Base-by-base conservation (phyloP, 2,797 vertebrate species). In the Siniperca scherzeri region DNA sequence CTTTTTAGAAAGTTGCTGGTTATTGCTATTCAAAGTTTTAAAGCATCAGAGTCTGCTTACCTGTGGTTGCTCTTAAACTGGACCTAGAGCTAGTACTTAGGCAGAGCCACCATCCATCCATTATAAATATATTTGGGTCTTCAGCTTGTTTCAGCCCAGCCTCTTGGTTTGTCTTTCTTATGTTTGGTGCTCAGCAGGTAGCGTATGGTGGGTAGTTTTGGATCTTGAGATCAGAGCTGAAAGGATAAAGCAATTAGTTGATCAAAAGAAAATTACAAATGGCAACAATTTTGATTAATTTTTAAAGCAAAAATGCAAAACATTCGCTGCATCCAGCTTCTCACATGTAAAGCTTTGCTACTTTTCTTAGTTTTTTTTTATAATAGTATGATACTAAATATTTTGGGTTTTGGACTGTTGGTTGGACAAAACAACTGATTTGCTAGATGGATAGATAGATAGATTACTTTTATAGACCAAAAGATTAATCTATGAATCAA, bases 121-220 rank as follows among this genome's bases (percentile, higher is more conserved):
- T 52, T 53, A 62, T 4, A 53, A 52, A 71, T 25, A 60, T 60
- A 59, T 67, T 56, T 64, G 3, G 56, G 22, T 42, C 8, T 56
- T 53, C 5, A 36, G 1, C 40, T 74, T 57, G 5, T 71, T 75
- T 76, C 12, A 55, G 22, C 11, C 3, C 0, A 17, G 8, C 22
- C 44, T 21, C 33, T 42, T 55, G 16, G 59, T 60, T 74, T 65
- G 46, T 65, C 21, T 65, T 59, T 70, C 60, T 77, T 56, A 38
- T 74, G 42, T 57, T 52, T 59, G 66, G 21, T 75, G 50, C 36
- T 50, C 53, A 27, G 53, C 25, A 22, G 52, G 66, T 60, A 9
- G 48, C 3, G 2, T 52, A 42, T 7, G 3, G 12, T 64, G 59
- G 16, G 42, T 7, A 36, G 36, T 36, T 36, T 7, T 36, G 36